Conservation (phyloP, 1,140 invertebrate genomes). For the Amphibalanus amphitrite region DNA sequence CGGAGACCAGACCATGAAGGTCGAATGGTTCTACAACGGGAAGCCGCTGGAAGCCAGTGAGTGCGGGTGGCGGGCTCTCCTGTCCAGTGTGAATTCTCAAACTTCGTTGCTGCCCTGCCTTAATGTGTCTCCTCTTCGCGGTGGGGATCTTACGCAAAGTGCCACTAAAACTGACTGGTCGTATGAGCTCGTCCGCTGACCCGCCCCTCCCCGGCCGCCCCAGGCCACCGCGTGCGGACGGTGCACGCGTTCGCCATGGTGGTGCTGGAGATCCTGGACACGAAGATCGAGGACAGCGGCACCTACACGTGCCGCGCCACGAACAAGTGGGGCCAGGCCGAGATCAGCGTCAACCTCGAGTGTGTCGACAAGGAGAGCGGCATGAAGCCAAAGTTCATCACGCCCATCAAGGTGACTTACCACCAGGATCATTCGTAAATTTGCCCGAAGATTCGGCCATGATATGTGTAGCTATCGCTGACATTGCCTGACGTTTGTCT, state of each 20-base stretch:
- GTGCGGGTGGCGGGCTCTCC: conserved; percentile 13
- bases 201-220: not conserved
- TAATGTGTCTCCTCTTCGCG: too few species aligned
- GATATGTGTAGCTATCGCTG: too few species aligned
- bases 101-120: not conserved
- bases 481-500: too few species aligned
- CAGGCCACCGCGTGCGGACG: conserved; percentile 58
- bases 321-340: conserved; percentile 71
- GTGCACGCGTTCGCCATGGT: conserved; percentile 91
- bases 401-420: conserved; percentile 49
- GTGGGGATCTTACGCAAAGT: too few species aligned
- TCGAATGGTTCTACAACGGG: conserved; percentile 95
- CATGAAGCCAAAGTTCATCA: conserved; percentile 70
- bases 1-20: conserved; percentile 86
- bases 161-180: too few species aligned
- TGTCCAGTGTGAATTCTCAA: conserved; percentile 8
- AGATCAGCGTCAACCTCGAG: conserved; percentile 63
- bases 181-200: too few species aligned
- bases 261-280: conserved; percentile 74
- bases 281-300: conserved; percentile 51
- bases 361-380: conserved; percentile 68
- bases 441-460: too few species aligned
- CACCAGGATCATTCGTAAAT: too few species aligned
- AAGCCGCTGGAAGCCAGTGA: conserved; percentile 64
- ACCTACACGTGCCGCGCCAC: conserved; percentile 68